Evolutionary conservation across 30 jellyfish, hydroid and myxozoan genomes (phyloP), one percentile per base, ranked within the genome.

Genomic region (Aurelia aurita complex sp. Pacific): DNA sequence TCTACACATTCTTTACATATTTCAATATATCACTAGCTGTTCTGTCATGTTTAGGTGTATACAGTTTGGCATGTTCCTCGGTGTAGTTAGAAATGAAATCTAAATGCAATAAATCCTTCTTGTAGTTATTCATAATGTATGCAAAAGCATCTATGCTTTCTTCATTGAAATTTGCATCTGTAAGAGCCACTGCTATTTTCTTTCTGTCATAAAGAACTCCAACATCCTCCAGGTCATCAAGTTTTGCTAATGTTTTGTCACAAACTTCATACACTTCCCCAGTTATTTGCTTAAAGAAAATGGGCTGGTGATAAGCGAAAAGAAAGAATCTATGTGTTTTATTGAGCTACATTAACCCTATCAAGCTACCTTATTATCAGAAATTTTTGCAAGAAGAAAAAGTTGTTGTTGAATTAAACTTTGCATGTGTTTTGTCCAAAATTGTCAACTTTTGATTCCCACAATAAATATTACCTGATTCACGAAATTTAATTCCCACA

Each of bases 231-330:
- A 91, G 77, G 8, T 71, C 90, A 69, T 91, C 97, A 43, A 91
- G 90, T 6, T 35, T 65, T 23, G 76, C 80, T 76, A 84, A 69
- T 51, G 81, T 77, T 7, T 59, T 51, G 9, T 79, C 88, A 67
- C 91, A 92, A 10, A 91, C 96, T 74, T 91, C 90, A 66, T 91
- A 91, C 3, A 91, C 92, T 63, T 91, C 97, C 1, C 97, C 97
- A 15, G 19, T 34, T 8, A 90, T 76, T 29, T 90, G 79, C 97
- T 90, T 57, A 1, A 90, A 68, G 33, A 40, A 3, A 81, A 42
- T 18, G 73, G 61, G 32, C 29, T 66, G 57, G 1, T 6, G 15
- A 46, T 46, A 46, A 46, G 57, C 4, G 14, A 7, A 6, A 46
- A 46, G 14, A 6, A n/a, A 5, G 15, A 4, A 46, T 46, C 6